Evolutionary conservation across 2,113 vertebrate genomes (phyloP).

Genomic region (Bujurquina vittata): DNA sequence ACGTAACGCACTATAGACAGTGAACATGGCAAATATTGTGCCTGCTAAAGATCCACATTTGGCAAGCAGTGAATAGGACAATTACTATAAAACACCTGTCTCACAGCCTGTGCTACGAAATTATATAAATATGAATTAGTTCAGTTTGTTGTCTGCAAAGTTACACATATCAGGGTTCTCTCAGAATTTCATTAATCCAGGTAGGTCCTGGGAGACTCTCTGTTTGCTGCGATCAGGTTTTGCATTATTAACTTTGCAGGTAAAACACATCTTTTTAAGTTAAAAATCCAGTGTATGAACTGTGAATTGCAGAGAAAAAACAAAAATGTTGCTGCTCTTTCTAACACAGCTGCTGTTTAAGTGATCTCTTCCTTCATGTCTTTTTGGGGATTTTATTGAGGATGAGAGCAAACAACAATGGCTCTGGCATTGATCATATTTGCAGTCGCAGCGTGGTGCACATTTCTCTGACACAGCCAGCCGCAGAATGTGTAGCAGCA

Average conservation of each 20-base stretch:
- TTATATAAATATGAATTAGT: no score
- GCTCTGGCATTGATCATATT: not conserved
- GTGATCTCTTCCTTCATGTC: not conserved
- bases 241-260: not conserved
- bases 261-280: not conserved
- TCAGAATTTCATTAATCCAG: no score
- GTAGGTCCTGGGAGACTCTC: not conserved
- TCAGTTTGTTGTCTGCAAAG: not conserved
- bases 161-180: not conserved
- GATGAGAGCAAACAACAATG: not conserved
- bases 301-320: not conserved
- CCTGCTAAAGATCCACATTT: not conserved
- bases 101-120: not conserved
- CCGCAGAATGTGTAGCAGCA: not conserved
- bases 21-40: not conserved
- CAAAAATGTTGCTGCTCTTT: not conserved
- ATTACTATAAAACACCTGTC: not conserved
- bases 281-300: accelerated
- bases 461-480: not conserved
- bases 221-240: not conserved
- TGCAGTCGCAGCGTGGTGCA: not conserved
- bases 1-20: no score
- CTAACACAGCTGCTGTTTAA: not conserved
- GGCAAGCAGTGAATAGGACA: not conserved
- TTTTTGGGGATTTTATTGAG: not conserved